These are phyloP conservation scores for Lycodopsis pacificus DNA, from an alignment of 2,797 vertebrate genomes.

Conservation along the genomic window DNA sequence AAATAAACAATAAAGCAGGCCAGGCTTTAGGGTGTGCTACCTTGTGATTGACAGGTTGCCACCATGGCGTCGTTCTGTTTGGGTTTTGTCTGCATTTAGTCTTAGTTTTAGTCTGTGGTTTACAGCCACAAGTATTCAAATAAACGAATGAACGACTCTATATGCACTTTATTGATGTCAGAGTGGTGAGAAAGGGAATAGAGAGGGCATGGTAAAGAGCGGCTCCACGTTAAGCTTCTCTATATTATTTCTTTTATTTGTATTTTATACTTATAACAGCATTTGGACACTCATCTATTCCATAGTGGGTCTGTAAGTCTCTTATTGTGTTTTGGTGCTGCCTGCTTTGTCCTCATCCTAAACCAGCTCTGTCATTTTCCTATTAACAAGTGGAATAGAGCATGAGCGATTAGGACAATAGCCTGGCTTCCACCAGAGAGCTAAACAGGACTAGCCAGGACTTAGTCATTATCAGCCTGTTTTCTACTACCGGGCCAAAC, in stretches of 20 bases:
- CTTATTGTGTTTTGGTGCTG: conserved; percentile 31
- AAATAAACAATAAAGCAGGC: not conserved
- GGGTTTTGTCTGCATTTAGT: not conserved
- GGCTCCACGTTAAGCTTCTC: not conserved
- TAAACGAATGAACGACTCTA: not conserved
- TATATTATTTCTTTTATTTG: conserved; percentile 15
- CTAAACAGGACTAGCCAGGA: conserved; percentile 28
- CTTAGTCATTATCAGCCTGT: conserved; percentile 39
- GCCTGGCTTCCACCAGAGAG: conserved; percentile 37
- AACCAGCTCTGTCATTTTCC: conserved; percentile 42
- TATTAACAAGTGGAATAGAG: conserved; percentile 31
- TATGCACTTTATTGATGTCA: not conserved
- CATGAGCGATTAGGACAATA: conserved; percentile 39
- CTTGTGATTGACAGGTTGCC: not conserved
- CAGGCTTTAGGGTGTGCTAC: not conserved
- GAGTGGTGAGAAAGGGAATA: not conserved
- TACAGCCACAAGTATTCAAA: not conserved
- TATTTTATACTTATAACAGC: conserved; percentile 19
- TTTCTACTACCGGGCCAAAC: conserved; percentile 33
- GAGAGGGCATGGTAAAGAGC: not conserved
- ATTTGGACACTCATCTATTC: conserved; percentile 26
- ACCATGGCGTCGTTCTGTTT: not conserved
- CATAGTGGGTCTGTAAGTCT: conserved; percentile 31
- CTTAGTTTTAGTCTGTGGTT: not conserved
- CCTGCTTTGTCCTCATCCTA: conserved; percentile 43